Percentiles rank a stretch among this genome's conserved stretches.
These are phyloP conservation scores for Syngnathus rostellatus DNA, from an alignment of 2,797 vertebrate genomes.

Conservation along the genomic window DNA sequence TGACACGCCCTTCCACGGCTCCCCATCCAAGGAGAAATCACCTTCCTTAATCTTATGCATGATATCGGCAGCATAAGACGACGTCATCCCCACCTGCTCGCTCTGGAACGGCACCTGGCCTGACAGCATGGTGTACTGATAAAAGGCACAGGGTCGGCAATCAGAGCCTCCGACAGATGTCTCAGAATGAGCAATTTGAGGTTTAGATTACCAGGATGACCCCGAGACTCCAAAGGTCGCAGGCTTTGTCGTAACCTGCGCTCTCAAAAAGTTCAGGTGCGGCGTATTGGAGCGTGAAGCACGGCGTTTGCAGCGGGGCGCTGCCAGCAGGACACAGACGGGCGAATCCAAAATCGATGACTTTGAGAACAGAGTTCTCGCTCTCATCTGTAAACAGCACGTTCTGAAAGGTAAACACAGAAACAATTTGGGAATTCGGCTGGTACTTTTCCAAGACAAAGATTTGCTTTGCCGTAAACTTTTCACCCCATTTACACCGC, in stretches of 20 bases:
- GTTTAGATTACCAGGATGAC: constrained; percentile 78
- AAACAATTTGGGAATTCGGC: not conserved
- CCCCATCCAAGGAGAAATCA: constrained; percentile 83
- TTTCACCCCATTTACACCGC: not conserved
- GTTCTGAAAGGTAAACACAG: constrained; percentile 64
- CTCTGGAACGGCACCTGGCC: constrained; percentile 90
- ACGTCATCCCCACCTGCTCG: constrained; percentile 74
- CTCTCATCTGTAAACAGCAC: constrained; percentile 81
- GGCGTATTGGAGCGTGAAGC: constrained; percentile 89
- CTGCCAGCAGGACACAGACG: constrained; percentile 79
- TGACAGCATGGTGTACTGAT: constrained; percentile 90
- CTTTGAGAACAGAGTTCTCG: constrained; percentile 78
- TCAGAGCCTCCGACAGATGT: constrained; percentile 15
- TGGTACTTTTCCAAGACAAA: not conserved
- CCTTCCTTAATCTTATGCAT: constrained; percentile 92
- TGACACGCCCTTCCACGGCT: constrained; percentile 85
- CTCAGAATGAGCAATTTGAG: constrained; percentile 4
- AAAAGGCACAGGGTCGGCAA: constrained; percentile 5
- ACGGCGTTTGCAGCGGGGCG: constrained; percentile 82
- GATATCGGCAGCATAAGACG: constrained; percentile 81
- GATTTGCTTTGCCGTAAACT: not conserved
- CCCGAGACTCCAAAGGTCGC: constrained; percentile 90
- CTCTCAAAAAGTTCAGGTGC: constrained; percentile 84
- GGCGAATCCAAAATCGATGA: constrained; percentile 90
- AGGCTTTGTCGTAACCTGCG: constrained; percentile 85